Percentiles rank a stretch among this genome's conserved stretches.
Evolutionary conservation across 1,140 invertebrate genomes (phyloP).

Genomic region (Hyles vespertilio): DNA sequence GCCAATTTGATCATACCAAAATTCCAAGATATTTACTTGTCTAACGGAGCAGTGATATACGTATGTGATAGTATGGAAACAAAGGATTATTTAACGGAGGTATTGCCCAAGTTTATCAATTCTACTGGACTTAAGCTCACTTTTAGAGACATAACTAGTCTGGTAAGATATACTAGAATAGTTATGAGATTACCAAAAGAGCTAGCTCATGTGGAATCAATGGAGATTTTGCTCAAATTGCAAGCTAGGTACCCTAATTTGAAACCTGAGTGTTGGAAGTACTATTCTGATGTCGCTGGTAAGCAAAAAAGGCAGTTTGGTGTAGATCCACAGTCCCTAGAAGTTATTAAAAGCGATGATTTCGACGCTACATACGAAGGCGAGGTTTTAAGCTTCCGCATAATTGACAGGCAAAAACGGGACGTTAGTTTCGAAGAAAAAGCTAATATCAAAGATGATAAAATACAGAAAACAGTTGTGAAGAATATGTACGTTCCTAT

Average conservation of each 20-base stretch:
- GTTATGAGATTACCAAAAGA: constrained; percentile 53
- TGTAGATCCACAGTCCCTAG: constrained; percentile 54
- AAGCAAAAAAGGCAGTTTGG: constrained; percentile 63
- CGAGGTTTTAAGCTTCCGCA: constrained; percentile 44
- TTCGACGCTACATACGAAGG: constrained; percentile 50
- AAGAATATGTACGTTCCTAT: constrained; percentile 51
- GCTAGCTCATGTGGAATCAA: constrained; percentile 45
- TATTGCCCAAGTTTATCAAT: constrained; percentile 53
- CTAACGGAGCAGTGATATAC: constrained; percentile 64
- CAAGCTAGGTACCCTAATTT: constrained; percentile 44
- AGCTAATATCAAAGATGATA: constrained; percentile 29
- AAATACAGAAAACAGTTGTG: constrained; percentile 34
- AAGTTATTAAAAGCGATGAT: constrained; percentile 48
- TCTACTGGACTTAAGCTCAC: constrained; percentile 53
- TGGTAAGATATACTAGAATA: constrained; percentile 59
- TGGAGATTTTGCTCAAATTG: constrained; percentile 44
- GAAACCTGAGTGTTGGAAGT: constrained; percentile 59
- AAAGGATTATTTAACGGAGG: constrained; percentile 55
- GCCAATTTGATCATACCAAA: constrained; percentile 53
- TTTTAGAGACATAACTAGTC: constrained; percentile 47
- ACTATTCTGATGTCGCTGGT: constrained; percentile 58
- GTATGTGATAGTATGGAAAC: constrained; percentile 67
- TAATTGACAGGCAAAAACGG: constrained; percentile 57
- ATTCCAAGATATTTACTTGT: constrained; percentile 59
- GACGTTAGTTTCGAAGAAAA: constrained; percentile 41